phyloP scores from a whole-genome alignment of 2,888 invertebrate species.

The Pecten maximus region DNA sequence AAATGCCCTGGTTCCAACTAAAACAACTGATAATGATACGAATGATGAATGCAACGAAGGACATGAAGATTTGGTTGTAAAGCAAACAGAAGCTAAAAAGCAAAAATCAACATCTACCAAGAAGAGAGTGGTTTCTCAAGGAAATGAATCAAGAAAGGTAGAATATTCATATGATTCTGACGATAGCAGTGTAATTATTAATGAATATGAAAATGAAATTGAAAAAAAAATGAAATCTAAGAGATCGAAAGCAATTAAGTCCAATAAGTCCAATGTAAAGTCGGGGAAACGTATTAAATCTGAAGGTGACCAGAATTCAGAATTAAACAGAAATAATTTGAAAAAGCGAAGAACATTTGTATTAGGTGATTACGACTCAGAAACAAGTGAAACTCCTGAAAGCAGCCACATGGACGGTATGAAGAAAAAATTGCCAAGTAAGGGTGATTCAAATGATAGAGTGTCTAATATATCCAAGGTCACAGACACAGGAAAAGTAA shows the following conservation, averaged over 20 bases:
- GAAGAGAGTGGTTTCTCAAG: not conserved
- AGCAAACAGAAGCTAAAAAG: not conserved
- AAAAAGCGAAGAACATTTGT: slow-evolving; percentile 27
- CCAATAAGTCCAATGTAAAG: not conserved
- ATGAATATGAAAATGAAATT: not conserved
- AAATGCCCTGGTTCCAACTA: not conserved
- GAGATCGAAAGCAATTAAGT: not conserved
- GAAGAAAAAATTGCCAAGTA: not conserved
- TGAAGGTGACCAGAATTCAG: not conserved
- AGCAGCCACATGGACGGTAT: not conserved
- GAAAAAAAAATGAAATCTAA: not conserved
- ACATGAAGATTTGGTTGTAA: not conserved
- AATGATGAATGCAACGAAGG: not conserved
- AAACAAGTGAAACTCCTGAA: not conserved
- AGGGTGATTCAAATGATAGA: not conserved
- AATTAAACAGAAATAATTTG: not conserved
- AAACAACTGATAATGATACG: not conserved
- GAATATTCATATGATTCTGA: not conserved
- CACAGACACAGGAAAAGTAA: not conserved
- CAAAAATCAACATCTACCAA: not conserved
- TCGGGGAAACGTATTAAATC: not conserved
- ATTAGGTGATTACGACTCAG: not conserved
- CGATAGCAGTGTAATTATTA: not conserved
- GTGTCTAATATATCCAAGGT: not conserved
- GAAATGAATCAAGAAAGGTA: not conserved